Percentiles rank a stretch among this genome's conserved stretches.
phyloP scores from a whole-genome alignment of 2,113 vertebrate species.

The Sciurus niger region DNA sequence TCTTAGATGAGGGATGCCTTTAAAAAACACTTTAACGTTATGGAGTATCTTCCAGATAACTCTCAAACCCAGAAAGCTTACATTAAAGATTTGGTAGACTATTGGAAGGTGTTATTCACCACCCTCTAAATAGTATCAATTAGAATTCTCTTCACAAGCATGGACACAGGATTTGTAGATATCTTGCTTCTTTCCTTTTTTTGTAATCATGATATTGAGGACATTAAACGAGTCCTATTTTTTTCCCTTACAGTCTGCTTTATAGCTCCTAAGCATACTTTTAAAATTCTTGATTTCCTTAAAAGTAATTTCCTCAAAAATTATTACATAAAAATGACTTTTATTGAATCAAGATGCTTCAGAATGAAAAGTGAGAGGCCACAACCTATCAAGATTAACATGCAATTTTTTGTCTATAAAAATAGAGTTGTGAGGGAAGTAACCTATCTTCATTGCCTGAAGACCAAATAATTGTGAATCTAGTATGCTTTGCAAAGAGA shows the following conservation, averaged over 20 bases:
- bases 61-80: background rate
- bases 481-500: too few species aligned
- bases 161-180: background rate
- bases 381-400: background rate
- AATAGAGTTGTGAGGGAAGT: background rate
- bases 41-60: background rate
- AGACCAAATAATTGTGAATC: background rate
- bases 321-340: slow-evolving; percentile 52
- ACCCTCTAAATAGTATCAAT: background rate
- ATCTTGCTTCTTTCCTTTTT: background rate
- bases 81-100: background rate
- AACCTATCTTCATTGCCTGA: background rate
- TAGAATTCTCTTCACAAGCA: background rate
- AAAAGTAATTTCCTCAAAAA: slow-evolving; percentile 62
- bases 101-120: background rate
- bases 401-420: slow-evolving; percentile 19
- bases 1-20: background rate
- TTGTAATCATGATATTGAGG: background rate
- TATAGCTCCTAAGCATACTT: background rate
- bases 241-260: background rate
- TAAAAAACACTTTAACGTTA: slow-evolving; percentile 1
- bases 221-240: background rate
- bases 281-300: slow-evolving; percentile 30
- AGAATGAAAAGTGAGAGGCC: background rate
- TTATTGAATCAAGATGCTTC: slow-evolving; percentile 38